A percentile compares a stretch with the other conserved stretches of the same genome.
Evolutionary conservation across 2,113 vertebrate species (phyloP).

Genomic region (Oncorhynchus kisutch): DNA sequence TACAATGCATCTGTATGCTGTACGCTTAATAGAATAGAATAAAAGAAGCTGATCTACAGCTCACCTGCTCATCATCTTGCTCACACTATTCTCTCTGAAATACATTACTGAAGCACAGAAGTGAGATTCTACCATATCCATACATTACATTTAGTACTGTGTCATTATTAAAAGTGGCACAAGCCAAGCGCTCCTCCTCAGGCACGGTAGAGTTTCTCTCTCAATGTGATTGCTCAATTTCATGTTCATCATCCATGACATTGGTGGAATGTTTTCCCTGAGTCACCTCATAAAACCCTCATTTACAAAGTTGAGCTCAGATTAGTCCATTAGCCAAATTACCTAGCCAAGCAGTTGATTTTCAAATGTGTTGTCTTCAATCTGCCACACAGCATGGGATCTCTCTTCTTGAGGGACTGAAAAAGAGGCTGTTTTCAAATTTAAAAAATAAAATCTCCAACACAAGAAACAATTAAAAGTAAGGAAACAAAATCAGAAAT

Average conservation of each 20-base stretch:
- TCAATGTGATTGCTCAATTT: conserved; percentile 69
- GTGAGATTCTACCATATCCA: not conserved
- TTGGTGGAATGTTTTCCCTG: conserved; percentile 67
- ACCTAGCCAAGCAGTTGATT: conserved; percentile 77
- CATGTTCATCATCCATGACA: conserved; percentile 75
- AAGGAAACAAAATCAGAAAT: conserved; percentile 27
- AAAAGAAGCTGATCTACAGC: too few relatives aligned
- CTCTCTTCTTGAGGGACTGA: conserved; percentile 23
- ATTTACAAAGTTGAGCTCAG: conserved; percentile 76
- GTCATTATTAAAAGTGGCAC: conserved; percentile 60
- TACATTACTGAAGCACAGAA: not conserved
- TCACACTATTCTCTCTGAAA: not conserved
- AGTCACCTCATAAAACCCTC: conserved; percentile 76
- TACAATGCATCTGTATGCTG: too few relatives aligned
- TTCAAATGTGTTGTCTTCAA: conserved; percentile 72
- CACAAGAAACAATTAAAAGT: conserved; percentile 16
- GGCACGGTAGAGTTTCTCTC: conserved; percentile 56
- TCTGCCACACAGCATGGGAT: conserved; percentile 73
- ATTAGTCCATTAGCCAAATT: conserved; percentile 80
- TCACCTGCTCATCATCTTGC: too few relatives aligned
- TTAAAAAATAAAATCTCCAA: not conserved
- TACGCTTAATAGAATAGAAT: too few relatives aligned
- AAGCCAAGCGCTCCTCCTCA: conserved; percentile 50
- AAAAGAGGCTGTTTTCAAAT: not conserved
- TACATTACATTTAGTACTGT: not conserved